Evolutionary conservation across 1,140 invertebrate genomes (phyloP), one percentile per base, ranked within the genome.

Genomic region (Melipona quadrifasciata): DNA sequence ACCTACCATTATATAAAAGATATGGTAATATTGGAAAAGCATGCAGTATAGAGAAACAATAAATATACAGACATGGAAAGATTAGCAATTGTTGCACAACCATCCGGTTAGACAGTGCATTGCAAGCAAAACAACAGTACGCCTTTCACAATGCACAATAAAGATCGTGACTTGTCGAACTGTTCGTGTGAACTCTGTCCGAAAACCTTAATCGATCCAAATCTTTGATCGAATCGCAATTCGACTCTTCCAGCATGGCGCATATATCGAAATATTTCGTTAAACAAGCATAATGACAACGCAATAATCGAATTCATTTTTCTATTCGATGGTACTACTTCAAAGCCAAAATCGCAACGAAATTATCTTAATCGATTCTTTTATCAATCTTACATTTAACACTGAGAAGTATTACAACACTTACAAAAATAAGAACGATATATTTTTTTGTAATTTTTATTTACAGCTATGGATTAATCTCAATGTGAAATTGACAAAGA

Each of bases 111-210:
- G 73, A 67, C 70, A 68, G 85, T 65, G 79, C 67, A 77, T 73
- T 74, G 82, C 70, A 89, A 87, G 85, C 79, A 89, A 89, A 87
- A 75, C 74, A 80, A 75, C 78, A 86, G 72, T 71, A 64, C 76
- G 71, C 89, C 89, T 89, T 90, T 89, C 89, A 89, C 89, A 89
- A 89, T 87, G 87, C 85, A 84, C 83, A 82, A 82, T 85, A 80
- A 84, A 74, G 80, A 84, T 75, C 73, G 82, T 88, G 84, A 89
- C 74, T 86, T 47, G 27, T 58, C 68, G 70, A 65, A 86, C 71
- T 39, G 82, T 80, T 72, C 19, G 14, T 74, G 51, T 19, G 51
- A 73, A 31, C n/a, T 55, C n/a, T 73, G 27, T 73, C 72, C 72
- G 31, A 85, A 87, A 87, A 87, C 77, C 82, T 80, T 87, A 65